Conservation (phyloP, 2,113 vertebrate genomes). For the Gadus chalcogrammus region DNA sequence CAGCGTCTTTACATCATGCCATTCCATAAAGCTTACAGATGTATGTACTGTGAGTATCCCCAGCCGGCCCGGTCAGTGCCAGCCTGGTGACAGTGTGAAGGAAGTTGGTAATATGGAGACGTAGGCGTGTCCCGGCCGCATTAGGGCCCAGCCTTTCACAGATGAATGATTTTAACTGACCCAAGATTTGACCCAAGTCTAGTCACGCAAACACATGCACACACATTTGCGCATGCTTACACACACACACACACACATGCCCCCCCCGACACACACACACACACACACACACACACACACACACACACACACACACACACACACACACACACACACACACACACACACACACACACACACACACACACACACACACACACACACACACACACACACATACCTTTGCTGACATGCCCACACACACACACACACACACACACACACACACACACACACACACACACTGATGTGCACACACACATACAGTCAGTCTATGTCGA, state of each 20-base stretch:
- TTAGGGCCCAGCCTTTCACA: slow-evolving; percentile 50
- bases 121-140: slow-evolving; percentile 46
- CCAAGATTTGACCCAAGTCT: slow-evolving; percentile 47
- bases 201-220: slow-evolving; percentile 47
- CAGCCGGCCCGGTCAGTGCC: slow-evolving; percentile 29
- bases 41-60: no score
- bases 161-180: slow-evolving; percentile 61
- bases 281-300: slow-evolving; percentile 15
- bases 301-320: neutral
- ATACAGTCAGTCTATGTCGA: no score
- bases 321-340: slow-evolving; percentile 10
- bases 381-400: neutral
- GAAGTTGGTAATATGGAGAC: slow-evolving; percentile 43
- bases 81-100: slow-evolving; percentile 26
- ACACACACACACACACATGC: slow-evolving; percentile 10
- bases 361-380: neutral
- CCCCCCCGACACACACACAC: slow-evolving; percentile 12
- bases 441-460: slow-evolving; percentile 7
- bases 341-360: slow-evolving; percentile 9
- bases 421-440: neutral
- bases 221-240: neutral
- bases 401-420: neutral
- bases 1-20: no score
- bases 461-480: no score
- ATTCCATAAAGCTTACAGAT: no score